A percentile compares a stretch with the other conserved stretches of the same genome.
These are phyloP conservation scores for Strix occidentalis DNA, from an alignment of 2,797 vertebrate species.

Conservation along the genomic window DNA sequence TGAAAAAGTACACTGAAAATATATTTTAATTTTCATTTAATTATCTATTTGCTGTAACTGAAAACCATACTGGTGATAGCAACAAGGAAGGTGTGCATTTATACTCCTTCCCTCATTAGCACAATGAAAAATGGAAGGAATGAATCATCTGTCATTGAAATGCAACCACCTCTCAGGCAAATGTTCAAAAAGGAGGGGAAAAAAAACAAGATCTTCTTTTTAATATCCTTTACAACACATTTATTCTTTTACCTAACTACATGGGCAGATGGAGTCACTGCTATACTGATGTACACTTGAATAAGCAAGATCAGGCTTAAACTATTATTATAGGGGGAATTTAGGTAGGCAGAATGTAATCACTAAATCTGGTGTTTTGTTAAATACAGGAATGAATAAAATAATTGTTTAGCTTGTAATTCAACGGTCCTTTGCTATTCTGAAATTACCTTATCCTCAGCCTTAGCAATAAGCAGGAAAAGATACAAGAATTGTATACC, in stretches of 20 bases:
- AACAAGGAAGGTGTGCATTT: neutral
- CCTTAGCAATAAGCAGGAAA: neutral
- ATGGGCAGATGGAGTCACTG: neutral
- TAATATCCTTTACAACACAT: neutral
- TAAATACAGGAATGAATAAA: conserved; percentile 8
- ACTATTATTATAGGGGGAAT: neutral
- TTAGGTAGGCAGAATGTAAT: conserved; percentile 5
- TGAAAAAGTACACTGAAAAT: neutral
- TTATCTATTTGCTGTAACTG: neutral
- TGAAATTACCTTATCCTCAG: neutral
- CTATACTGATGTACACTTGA: neutral
- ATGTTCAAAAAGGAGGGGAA: neutral
- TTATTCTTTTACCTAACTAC: neutral
- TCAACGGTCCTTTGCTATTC: neutral
- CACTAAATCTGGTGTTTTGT: neutral
- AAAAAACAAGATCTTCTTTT: neutral
- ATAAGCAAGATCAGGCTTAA: neutral
- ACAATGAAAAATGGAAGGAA: neutral
- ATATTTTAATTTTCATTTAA: neutral
- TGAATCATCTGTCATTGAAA: neutral
- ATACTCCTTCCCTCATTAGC: neutral
- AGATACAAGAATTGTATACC: neutral
- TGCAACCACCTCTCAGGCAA: neutral
- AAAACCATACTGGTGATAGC: neutral
- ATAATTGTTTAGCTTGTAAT: neutral